Percentiles rank a stretch among this genome's conserved stretches.
These are phyloP conservation scores for Zeus faber DNA, from an alignment of 2,113 vertebrate species.

Conservation along the genomic window DNA sequence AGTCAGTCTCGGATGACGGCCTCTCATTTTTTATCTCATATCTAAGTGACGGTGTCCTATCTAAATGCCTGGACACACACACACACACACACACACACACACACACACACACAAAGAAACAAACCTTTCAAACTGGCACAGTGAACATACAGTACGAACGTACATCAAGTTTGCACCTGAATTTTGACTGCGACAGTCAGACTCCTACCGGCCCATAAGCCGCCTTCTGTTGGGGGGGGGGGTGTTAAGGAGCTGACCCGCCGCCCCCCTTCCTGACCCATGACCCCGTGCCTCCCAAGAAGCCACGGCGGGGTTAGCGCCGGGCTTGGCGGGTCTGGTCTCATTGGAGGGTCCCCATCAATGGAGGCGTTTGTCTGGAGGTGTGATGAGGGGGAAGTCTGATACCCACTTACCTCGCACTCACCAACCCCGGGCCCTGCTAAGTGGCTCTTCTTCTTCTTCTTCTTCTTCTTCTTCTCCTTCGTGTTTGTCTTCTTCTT, in stretches of 20 bases:
- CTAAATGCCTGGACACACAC: conserved; percentile 8
- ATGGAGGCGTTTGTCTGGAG: conserved; percentile 43
- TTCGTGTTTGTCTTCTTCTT: background rate
- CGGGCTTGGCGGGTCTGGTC: conserved; percentile 4
- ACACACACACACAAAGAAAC: conserved; percentile 11
- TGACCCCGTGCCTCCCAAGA: conserved; percentile 30
- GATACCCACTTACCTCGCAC: conserved; percentile 21
- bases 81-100: conserved; percentile 2
- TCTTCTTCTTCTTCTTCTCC: background rate
- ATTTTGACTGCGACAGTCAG: too few relatives aligned
- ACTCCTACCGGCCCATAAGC: too few relatives aligned
- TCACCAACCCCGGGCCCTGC: conserved; percentile 1
- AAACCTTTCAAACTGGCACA: too few relatives aligned
- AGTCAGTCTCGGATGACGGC: conserved; percentile 47
- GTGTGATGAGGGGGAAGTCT: conserved; percentile 28
- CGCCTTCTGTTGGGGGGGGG: conserved; percentile 5
- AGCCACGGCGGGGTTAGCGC: conserved; percentile 25
- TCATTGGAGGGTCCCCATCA: conserved; percentile 24
- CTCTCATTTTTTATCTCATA: conserved; percentile 60
- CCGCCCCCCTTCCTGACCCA: background rate
- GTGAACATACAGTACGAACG: too few relatives aligned
- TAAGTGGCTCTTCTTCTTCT: background rate
- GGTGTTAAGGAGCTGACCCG: conserved; percentile 32
- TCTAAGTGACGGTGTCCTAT: conserved; percentile 44
- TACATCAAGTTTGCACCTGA: too few relatives aligned